A percentile compares a stretch with the other conserved stretches of the same genome.
phyloP scores from a whole-genome alignment of 2,888 invertebrate species.

The Halictus quadricinctus region DNA sequence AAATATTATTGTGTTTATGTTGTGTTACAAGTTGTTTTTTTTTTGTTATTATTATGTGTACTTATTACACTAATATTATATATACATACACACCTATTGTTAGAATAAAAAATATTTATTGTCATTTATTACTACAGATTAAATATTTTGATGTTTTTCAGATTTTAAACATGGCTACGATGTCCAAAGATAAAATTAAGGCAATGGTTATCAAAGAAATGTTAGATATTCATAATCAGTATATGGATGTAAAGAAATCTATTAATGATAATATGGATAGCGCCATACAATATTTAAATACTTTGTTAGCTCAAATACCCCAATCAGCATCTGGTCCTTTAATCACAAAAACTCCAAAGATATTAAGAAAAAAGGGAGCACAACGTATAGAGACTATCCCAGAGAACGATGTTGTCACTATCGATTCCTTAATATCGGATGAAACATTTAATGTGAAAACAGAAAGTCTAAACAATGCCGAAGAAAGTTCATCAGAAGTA shows the following conservation, averaged over 20 bases:
- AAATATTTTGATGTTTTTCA: constrained; percentile 12
- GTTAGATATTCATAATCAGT: constrained; percentile 48
- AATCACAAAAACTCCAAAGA: constrained; percentile 77
- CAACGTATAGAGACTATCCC: constrained; percentile 77
- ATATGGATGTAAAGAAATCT: constrained; percentile 52
- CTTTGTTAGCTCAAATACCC: constrained; percentile 69
- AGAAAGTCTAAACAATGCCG: not conserved
- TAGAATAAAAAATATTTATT: not conserved
- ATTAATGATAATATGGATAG: constrained; percentile 54
- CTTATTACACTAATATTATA: not conserved
- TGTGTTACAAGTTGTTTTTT: not conserved
- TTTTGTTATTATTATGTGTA: not conserved
- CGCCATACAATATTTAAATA: constrained; percentile 58
- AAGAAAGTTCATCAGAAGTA: constrained; percentile 23
- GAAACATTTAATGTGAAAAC: not conserved
- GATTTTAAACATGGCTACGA: constrained; percentile 60
- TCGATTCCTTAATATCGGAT: constrained; percentile 3
- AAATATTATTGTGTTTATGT: not conserved
- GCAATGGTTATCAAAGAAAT: constrained; percentile 66
- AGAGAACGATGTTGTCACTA: constrained; percentile 69
- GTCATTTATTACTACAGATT: not conserved
- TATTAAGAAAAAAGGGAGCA: constrained; percentile 61
- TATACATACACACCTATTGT: not conserved
- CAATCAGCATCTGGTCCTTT: constrained; percentile 66
- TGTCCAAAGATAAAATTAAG: constrained; percentile 64